Evolutionary conservation across 2,797 vertebrate genomes (phyloP).

Genomic region (Rhinatrema bivittatum): DNA sequence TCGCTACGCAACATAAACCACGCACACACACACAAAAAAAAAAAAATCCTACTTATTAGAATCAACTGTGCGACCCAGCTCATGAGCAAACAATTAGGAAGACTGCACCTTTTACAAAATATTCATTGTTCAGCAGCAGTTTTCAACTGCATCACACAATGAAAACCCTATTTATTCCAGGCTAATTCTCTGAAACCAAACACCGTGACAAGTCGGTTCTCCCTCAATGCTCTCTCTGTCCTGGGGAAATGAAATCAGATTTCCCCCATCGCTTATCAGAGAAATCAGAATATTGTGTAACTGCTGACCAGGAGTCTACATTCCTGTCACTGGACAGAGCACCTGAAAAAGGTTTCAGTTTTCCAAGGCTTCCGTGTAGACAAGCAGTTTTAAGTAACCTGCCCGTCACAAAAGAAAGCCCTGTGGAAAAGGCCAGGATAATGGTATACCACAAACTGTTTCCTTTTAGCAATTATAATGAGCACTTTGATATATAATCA

Average conservation of each 20-base stretch:
- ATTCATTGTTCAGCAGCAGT: background rate
- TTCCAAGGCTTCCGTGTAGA: background rate
- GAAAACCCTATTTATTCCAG: slow-evolving; percentile 18
- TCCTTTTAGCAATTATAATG: background rate
- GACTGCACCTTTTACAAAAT: background rate
- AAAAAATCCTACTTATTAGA: too few relatives aligned
- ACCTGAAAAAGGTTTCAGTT: background rate
- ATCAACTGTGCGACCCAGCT: too few relatives aligned
- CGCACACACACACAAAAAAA: too few relatives aligned
- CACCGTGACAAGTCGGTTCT: slow-evolving; percentile 2
- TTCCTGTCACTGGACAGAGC: background rate
- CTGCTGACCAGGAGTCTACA: slow-evolving; percentile 2
- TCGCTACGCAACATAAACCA: too few relatives aligned
- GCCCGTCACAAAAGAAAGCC: background rate
- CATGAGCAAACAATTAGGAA: too few relatives aligned
- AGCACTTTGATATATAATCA: background rate
- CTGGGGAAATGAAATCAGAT: background rate
- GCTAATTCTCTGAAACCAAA: slow-evolving; percentile 13
- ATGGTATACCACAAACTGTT: background rate
- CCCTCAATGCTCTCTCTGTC: background rate
- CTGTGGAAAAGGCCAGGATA: slow-evolving; percentile 1
- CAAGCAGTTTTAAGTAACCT: background rate
- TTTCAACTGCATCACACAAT: slow-evolving; percentile 1
- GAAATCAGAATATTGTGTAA: slow-evolving; percentile 1
- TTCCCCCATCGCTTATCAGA: slow-evolving; percentile 4